Evolutionary conservation across 2,797 vertebrate genomes (phyloP), one percentile per base, ranked within the genome.

Genomic region (Phrynocephalus forsythii): DNA sequence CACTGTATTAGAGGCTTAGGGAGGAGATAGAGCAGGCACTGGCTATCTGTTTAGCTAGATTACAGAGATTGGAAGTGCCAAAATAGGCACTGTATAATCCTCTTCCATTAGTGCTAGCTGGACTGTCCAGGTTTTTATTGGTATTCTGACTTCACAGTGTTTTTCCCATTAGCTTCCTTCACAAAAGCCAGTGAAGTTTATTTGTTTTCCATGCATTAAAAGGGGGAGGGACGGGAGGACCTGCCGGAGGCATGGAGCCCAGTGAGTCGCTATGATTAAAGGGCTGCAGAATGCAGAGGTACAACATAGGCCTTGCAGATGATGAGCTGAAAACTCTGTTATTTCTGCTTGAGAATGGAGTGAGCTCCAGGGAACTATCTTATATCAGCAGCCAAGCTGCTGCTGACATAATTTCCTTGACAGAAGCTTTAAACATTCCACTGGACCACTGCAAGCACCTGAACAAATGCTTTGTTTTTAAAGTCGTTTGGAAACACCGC

Each of bases 371-470:
- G 82, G 82, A 84, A 84, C 82, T 44, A 30, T 84, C 82, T 84
- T 84, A 18, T 72, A 50, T 79, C 87, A 66, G 82, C 87, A 26
- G 82, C 38, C 72, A 28, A 56, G 52, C 52, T 63, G 30, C 75
- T 72, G 76, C 75, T 84, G 82, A 88, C 38, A 79, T 84, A 84
- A 88, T 84, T 88, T 88, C 87, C 76, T 79, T 84, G 87, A 82
- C 82, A 88, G 79, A 48, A 22, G 60, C 81, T 77, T 83, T 83
- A 83, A 87, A 83, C 86, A 24, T 83, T 83, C 52, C 78, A 18
- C 69, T 76, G 33, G 75, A 76, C 75, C 28, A 50, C 79, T 72
- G 50, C 75, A 84, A 79, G 50, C 76, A 84, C 82, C 87, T 84
- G 87, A 88, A 88, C 13, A 11, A 86, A 84, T 79, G 82, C 52